Percentiles rank a stretch among this genome's conserved stretches.
These are phyloP conservation scores for Drosophila seclusa DNA, from an alignment of 2,888 invertebrate genomes.

Conservation along the genomic window DNA sequence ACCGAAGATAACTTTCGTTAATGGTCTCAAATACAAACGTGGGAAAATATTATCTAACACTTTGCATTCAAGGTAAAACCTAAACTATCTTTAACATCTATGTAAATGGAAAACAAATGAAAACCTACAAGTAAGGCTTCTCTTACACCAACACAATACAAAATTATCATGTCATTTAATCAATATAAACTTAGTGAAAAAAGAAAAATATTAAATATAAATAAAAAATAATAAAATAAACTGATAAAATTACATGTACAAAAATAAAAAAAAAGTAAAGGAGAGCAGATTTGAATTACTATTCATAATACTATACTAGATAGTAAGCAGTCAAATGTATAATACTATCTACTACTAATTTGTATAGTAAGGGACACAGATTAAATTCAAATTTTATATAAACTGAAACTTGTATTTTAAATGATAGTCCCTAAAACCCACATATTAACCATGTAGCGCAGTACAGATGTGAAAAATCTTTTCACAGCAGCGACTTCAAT, in stretches of 20 bases:
- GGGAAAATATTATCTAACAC: slow-evolving; percentile 41
- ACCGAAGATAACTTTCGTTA: slow-evolving; percentile 38
- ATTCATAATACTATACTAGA: not conserved
- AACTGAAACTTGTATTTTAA: not conserved
- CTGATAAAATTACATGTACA: not conserved
- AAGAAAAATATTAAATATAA: not conserved
- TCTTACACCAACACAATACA: not conserved
- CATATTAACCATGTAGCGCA: slow-evolving; percentile 58
- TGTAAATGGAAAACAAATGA: not conserved
- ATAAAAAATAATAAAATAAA: not conserved
- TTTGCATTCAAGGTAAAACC: not conserved
- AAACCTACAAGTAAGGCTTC: not conserved
- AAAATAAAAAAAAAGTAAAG: not conserved
- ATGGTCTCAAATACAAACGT: slow-evolving; percentile 36
- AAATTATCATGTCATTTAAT: not conserved
- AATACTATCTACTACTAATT: not conserved
- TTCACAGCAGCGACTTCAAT: slow-evolving; percentile 36
- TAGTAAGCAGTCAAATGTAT: not conserved
- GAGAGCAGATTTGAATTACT: not conserved
- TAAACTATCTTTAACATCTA: not conserved
- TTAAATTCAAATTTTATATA: not conserved
- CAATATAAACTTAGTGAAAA: not conserved
- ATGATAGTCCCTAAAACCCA: slow-evolving; percentile 30
- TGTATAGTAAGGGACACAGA: not conserved
- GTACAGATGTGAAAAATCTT: slow-evolving; percentile 60